Conservation (phyloP, 2,888 invertebrate species). For the Auanema freiburgensis region DNA sequence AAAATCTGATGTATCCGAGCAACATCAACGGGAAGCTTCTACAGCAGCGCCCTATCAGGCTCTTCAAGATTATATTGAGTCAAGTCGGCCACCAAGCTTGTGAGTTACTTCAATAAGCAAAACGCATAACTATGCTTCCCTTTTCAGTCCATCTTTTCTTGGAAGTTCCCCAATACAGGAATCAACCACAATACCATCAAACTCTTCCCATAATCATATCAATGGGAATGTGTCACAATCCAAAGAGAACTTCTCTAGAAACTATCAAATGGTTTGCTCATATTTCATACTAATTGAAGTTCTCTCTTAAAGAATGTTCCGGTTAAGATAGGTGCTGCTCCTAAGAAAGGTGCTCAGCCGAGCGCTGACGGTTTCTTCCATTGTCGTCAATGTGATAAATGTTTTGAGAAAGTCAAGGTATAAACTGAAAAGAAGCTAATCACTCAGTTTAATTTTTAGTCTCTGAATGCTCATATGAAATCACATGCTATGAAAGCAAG, state of each 20-base stretch:
- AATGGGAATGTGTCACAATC: no score
- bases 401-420: slow-evolving; percentile 61
- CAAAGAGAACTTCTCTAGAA: no score
- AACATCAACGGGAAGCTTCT: slow-evolving; percentile 20
- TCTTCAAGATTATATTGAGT: slow-evolving; percentile 12
- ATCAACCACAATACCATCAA: neutral
- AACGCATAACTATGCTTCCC: neutral
- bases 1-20: slow-evolving; percentile 25
- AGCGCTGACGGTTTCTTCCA: slow-evolving; percentile 64
- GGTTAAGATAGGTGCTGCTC: slow-evolving; percentile 24
- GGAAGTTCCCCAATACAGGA: slow-evolving; percentile 5
- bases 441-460: slow-evolving; percentile 71
- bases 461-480: slow-evolving; percentile 99
- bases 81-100: slow-evolving; percentile 17
- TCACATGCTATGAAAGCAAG: slow-evolving; percentile 75
- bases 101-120: slow-evolving; percentile 5
- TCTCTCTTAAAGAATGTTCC: slow-evolving; percentile 31
- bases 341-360: slow-evolving; percentile 63
- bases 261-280: neutral
- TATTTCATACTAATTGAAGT: no score
- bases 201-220: no score
- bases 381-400: slow-evolving; percentile 61
- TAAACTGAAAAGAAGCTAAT: neutral
- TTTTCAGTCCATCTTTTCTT: slow-evolving; percentile 12
- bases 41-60: slow-evolving; percentile 12